A percentile compares a stretch with the other conserved stretches of the same genome.
Conservation (phyloP, 2,888 invertebrate genomes). For the Phoenoteleia sp. region DNA sequence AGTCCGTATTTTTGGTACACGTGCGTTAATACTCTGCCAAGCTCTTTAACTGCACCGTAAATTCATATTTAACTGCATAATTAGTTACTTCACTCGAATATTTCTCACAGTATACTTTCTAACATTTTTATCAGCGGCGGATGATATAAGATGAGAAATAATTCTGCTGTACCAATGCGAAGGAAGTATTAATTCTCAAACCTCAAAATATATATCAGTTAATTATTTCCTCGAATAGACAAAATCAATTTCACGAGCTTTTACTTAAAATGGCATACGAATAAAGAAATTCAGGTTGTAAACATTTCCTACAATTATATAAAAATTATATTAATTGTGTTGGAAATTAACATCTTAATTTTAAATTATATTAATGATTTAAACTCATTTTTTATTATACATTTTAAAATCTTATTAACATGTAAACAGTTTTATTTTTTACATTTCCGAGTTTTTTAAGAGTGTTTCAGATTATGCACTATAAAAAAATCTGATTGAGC, state of each 20-base stretch:
- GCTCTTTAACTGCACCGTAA: slow-evolving; percentile 47
- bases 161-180: background rate
- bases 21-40: slow-evolving; percentile 43
- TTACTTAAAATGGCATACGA: no score
- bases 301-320: no score
- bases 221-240: background rate
- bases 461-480: no score
- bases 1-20: slow-evolving; percentile 46
- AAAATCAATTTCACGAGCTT: background rate
- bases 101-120: slow-evolving; percentile 62
- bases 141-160: slow-evolving; percentile 49
- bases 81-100: slow-evolving; percentile 39
- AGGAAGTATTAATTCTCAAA: slow-evolving; percentile 25
- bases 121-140: slow-evolving; percentile 32
- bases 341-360: no score
- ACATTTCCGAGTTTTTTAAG: no score
- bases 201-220: slow-evolving; percentile 8
- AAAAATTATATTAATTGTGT: no score
- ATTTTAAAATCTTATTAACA: no score
- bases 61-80: slow-evolving; percentile 48
- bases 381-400: no score
- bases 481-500: no score
- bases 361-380: no score
- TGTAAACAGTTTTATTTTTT: no score
- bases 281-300: background rate